Base-by-base conservation (phyloP, 2,888 invertebrate genomes). In the Andrena praecox region DNA sequence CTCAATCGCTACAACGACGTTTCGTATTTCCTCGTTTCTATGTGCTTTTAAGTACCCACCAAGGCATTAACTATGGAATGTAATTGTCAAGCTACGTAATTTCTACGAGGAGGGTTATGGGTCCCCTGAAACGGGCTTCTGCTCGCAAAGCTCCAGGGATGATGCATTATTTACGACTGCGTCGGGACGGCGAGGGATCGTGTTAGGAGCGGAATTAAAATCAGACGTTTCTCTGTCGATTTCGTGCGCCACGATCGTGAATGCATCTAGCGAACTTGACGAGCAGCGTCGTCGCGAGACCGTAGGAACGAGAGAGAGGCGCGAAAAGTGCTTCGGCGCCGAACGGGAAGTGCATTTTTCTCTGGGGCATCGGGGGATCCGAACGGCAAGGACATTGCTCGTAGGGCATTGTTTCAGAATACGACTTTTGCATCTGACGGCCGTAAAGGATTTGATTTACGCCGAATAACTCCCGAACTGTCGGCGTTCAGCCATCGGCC, bases 81-180 rank as follows among this genome's bases (percentile, higher is more conserved):
- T 42, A 42, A 42, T 42, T 42, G 42, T 42, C 42, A 42, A 42
- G 42, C 42, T 5, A 42, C 42, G 42, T 42, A 42, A 42, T 56
- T 56, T 56, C 24, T 27, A 27, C 27, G 24, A 56, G 10, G 3
- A 27, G 24, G 56, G 8, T 56, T 56, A 56, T 56, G 56, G 24
- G 8, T 56, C n/a, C 6, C n/a, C 59, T 59, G 35, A 54, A 42
- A 59, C 42, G 27, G 63, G 16, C 8, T n/a, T 29, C 8, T 20
- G 35, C 56, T 72, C 31, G 29, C 52, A 27, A 35, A 33, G 20
- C 48, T 24, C 42, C 29, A 24, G 16, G 27, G 20, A 31, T 56
- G 79, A 86, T 90, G 80, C 89, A 90, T 89, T 89, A 90, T 90
- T 87, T 87, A 85, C 76, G 72, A 85, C 69, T 79, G 77, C 77